phyloP scores from a whole-genome alignment of 1,140 invertebrate genomes.

The Papilio machaon region DNA sequence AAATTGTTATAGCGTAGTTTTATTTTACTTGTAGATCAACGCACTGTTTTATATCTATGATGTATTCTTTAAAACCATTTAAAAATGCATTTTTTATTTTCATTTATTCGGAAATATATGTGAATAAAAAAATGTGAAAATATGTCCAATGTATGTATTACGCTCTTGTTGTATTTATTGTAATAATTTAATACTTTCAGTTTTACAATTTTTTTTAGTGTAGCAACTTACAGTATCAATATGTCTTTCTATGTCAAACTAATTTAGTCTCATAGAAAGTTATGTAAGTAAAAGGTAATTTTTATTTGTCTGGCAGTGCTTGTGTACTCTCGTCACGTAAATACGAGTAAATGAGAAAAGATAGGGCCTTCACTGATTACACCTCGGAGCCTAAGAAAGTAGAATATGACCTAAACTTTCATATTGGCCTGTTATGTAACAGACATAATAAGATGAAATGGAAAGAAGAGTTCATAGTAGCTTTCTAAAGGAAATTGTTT shows the following conservation, averaged over 20 bases:
- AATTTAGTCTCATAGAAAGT: not conserved
- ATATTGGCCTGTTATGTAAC: conserved; percentile 1
- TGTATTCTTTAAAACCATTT: no score
- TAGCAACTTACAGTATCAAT: not conserved
- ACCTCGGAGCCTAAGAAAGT: conserved; percentile 13
- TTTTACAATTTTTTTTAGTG: no score
- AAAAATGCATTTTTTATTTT: no score
- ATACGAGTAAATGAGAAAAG: conserved; percentile 14
- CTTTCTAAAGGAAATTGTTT: no score
- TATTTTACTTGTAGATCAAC: not conserved
- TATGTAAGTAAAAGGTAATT: conserved; percentile 19
- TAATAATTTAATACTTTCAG: no score
- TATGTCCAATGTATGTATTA: no score
- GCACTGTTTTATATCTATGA: no score
- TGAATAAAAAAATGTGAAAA: no score
- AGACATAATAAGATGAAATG: not conserved
- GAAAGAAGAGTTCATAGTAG: not conserved
- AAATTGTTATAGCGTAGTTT: conserved; percentile 1
- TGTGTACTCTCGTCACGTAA: conserved; percentile 10
- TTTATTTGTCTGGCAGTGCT: conserved; percentile 1
- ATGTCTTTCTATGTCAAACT: not conserved
- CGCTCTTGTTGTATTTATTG: no score
- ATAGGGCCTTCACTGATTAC: conserved; percentile 9
- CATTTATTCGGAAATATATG: no score
- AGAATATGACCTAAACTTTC: conserved; percentile 15